Percentiles rank a stretch among this genome's conserved stretches.
These are phyloP conservation scores for Apis laboriosa DNA, from an alignment of 1,140 invertebrate species.

Conservation along the genomic window DNA sequence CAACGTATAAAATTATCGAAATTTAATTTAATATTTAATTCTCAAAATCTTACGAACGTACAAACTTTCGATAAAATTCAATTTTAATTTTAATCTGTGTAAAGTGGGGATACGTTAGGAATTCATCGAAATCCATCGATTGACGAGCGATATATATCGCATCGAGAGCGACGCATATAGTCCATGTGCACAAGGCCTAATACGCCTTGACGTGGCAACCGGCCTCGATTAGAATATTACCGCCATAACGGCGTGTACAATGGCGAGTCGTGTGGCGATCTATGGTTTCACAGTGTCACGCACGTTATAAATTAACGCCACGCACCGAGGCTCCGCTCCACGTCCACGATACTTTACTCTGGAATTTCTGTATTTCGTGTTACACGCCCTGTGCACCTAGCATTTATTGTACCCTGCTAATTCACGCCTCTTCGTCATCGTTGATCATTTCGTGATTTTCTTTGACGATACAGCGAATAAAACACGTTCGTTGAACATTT, in stretches of 20 bases:
- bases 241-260: conserved; percentile 40
- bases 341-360: conserved; percentile 44
- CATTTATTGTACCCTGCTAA: background rate
- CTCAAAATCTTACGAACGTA: too few species aligned
- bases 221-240: conserved; percentile 61
- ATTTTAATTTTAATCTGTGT: too few species aligned
- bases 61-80: too few species aligned
- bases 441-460: too few species aligned
- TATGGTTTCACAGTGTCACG: conserved; percentile 40
- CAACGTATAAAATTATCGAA: too few species aligned
- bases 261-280: conserved; percentile 43
- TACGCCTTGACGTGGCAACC: conserved; percentile 21
- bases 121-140: too few species aligned
- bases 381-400: background rate
- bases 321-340: background rate
- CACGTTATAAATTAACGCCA: conserved; percentile 57
- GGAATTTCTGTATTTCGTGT: conserved; percentile 38
- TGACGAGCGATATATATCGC: too few species aligned
- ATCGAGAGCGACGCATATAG: background rate
- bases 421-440: background rate
- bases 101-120: too few species aligned
- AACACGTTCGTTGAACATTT: too few species aligned
- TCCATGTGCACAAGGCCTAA: background rate
- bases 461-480: too few species aligned
- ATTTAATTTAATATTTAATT: too few species aligned